Percentiles rank a stretch among this genome's conserved stretches.
Evolutionary conservation across 2,797 vertebrate genomes (phyloP).

Genomic region (Hybognathus amarus): DNA sequence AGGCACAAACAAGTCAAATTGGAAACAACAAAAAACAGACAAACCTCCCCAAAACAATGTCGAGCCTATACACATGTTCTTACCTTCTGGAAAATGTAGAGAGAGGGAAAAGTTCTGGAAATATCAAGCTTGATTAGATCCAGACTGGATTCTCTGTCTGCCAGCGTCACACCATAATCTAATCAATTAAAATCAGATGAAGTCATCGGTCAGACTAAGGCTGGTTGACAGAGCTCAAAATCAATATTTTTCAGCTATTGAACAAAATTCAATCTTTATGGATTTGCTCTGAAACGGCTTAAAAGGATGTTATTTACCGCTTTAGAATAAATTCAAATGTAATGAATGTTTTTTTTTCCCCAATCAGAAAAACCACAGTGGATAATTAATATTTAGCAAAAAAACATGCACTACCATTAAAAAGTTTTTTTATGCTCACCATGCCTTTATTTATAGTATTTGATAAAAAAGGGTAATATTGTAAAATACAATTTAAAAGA

Average conservation of each 20-base stretch:
- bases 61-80: not conserved
- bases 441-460: not conserved
- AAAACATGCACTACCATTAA: not conserved
- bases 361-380: not conserved
- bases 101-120: constrained; percentile 96
- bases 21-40: constrained; percentile 15
- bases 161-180: constrained; percentile 85
- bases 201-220: constrained; percentile 20
- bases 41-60: not conserved
- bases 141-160: constrained; percentile 95
- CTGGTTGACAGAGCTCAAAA: not conserved
- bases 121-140: constrained; percentile 98
- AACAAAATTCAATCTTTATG: not conserved
- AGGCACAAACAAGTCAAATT: not conserved
- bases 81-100: constrained; percentile 99
- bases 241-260: not conserved
- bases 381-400: not conserved
- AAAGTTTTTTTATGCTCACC: not conserved
- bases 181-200: constrained; percentile 25
- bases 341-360: not conserved
- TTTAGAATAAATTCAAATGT: not conserved
- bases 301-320: not conserved
- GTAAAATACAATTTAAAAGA: not conserved
- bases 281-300: not conserved
- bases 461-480: not conserved